Evolutionary conservation across 2,888 invertebrate genomes (phyloP).

Genomic region (Venusia cambrica): DNA sequence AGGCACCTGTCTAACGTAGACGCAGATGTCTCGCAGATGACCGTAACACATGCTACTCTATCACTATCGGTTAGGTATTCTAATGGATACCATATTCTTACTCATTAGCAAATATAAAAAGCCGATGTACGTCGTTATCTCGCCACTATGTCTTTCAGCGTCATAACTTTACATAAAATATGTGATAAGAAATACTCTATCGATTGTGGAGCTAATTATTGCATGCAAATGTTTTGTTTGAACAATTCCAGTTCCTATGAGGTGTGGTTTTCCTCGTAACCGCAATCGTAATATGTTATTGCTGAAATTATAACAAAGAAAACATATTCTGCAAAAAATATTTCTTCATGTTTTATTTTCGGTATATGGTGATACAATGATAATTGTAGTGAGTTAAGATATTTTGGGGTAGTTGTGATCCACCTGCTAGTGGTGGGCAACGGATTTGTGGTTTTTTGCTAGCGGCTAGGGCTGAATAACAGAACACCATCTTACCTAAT

Average conservation of each 20-base stretch:
- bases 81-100: slow-evolving; percentile 33
- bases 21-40: slow-evolving; percentile 55
- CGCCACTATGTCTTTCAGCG: slow-evolving; percentile 26
- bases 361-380: no score
- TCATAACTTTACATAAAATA: slow-evolving; percentile 25
- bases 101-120: slow-evolving; percentile 38
- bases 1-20: slow-evolving; percentile 69
- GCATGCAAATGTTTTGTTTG: slow-evolving; percentile 8
- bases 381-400: no score
- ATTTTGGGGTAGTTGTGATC: no score
- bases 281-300: no score
- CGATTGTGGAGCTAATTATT: slow-evolving; percentile 11
- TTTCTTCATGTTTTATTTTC: no score
- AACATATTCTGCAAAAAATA: no score
- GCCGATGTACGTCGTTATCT: slow-evolving; percentile 37
- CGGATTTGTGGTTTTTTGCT: no score
- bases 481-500: no score
- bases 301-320: no score
- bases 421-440: no score
- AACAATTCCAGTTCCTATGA: slow-evolving; percentile 7
- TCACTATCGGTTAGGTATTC: slow-evolving; percentile 38
- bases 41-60: slow-evolving; percentile 40
- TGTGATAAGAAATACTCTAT: slow-evolving; percentile 18
- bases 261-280: slow-evolving; percentile 7
- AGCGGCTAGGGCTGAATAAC: no score